Conservation (phyloP, 1,140 invertebrate genomes). For the Drosophila murphyi region DNA sequence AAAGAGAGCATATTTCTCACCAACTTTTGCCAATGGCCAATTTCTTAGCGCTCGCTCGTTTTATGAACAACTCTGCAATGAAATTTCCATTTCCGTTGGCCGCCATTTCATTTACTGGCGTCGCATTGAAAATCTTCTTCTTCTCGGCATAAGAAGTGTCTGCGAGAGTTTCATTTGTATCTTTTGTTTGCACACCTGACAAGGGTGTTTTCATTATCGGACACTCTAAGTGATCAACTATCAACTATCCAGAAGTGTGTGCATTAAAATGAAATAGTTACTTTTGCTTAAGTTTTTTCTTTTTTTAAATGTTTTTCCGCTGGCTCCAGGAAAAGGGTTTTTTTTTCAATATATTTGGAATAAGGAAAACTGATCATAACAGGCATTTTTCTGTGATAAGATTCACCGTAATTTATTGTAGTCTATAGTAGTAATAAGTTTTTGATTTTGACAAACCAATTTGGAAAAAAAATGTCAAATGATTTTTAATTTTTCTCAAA, state of each 20-base stretch:
- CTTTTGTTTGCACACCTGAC: background rate
- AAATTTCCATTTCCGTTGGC: conserved; percentile 53
- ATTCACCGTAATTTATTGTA: no score
- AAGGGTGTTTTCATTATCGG: background rate
- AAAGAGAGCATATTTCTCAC: conserved; percentile 12
- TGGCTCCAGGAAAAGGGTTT: no score
- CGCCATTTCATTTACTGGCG: conserved; percentile 52
- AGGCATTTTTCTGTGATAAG: no score
- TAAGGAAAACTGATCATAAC: no score
- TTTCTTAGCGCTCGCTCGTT: conserved; percentile 45
- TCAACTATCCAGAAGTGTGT: background rate
- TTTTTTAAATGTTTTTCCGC: no score
- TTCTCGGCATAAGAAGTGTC: background rate
- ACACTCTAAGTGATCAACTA: background rate
- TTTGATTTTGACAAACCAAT: no score
- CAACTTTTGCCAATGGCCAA: conserved; percentile 50
- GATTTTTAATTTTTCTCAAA: no score
- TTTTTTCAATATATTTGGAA: no score
- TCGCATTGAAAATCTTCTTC: background rate
- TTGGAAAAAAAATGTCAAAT: no score
- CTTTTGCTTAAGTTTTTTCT: background rate
- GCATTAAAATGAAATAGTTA: background rate
- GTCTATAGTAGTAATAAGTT: no score
- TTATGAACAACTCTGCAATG: conserved; percentile 53
- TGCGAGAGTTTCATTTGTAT: conserved; percentile 1